These are phyloP conservation scores for Amblyjoppa proteus DNA, from an alignment of 2,888 invertebrate species.

Conservation along the genomic window DNA sequence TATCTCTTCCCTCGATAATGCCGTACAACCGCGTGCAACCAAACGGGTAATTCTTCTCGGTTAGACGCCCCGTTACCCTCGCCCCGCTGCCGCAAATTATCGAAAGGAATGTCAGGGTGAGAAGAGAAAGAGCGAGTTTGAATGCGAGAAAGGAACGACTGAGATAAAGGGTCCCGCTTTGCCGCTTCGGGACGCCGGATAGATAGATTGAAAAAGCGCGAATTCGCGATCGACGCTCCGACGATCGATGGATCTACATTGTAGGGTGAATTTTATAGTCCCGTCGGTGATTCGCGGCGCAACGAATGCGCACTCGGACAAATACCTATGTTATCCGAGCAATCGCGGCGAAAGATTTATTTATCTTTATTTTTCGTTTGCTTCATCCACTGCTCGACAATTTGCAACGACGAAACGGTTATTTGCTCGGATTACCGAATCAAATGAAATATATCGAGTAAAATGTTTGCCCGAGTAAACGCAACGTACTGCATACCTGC, in stretches of 20 bases:
- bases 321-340: conserved; percentile 37
- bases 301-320: conserved; percentile 39
- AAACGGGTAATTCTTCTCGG: conserved; percentile 38
- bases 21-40: conserved; percentile 20
- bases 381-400: conserved; percentile 2
- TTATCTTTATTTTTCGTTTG: not conserved
- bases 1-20: conserved; percentile 13
- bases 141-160: not conserved
- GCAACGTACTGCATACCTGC: not conserved
- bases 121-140: conserved; percentile 12
- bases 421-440: conserved; percentile 6
- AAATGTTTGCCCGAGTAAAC: not conserved
- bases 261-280: not conserved
- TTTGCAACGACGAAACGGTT: conserved; percentile 41
- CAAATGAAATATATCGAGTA: conserved; percentile 18
- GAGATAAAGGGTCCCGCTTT: not conserved
- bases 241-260: not conserved
- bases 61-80: conserved; percentile 26
- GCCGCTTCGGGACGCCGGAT: not conserved
- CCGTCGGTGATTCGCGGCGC: not conserved
- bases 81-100: conserved; percentile 22
- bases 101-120: conserved; percentile 32
- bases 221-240: not conserved
- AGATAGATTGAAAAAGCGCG: conserved; percentile 1
- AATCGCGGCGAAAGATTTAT: conserved; percentile 30